Evolutionary conservation across 2,888 invertebrate species (phyloP), one percentile per base, ranked within the genome.

Genomic region (Octodonta nipae): DNA sequence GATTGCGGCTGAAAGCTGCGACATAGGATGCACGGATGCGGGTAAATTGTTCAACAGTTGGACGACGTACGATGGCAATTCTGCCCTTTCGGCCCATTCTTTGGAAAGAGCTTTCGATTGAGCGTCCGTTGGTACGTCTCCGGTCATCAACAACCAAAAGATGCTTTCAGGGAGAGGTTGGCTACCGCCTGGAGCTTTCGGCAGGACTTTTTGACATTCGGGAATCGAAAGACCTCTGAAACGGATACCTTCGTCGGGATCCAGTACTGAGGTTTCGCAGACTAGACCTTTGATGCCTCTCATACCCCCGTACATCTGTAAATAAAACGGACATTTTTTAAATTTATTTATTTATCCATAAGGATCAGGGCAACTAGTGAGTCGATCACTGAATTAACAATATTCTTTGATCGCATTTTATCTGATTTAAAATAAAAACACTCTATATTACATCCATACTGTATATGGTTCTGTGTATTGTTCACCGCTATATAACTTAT

Each of bases 181-280:
- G 15, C 62, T 61, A 24, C 89, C 89, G 30, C 79, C 78, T 3
- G 70, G 61, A 6, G 82, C 88, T 56, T 82, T 85, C 1, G 91
- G 91, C 39, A 92, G 66, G 5, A 80, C 61, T 57, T 89, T 77
- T 59, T 89, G 88, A 60, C 88, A 88, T 60, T 92, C 88, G 16
- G 89, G 88, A 55, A 93, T 92, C 31, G 88, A 86, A 53, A 84
- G 75, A 16, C 91, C 92, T 36, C 93, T 78, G 73, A 93, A 95
- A 41, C 89, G 70, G 63, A 95, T 93, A 43, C 93, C 93, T 62
- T 93, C 92, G 41, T 93, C 91, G 2, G 92, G 75, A 59, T 95
- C 93, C 45, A 93, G 67, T 15, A 92, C 88, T 8, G 92, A 93
- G 1, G 93, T 91, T 63, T 93, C 93, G 65, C 88, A 89, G 2